Conservation (phyloP, 1,140 invertebrate genomes). For the Octopus bimaculoides region DNA sequence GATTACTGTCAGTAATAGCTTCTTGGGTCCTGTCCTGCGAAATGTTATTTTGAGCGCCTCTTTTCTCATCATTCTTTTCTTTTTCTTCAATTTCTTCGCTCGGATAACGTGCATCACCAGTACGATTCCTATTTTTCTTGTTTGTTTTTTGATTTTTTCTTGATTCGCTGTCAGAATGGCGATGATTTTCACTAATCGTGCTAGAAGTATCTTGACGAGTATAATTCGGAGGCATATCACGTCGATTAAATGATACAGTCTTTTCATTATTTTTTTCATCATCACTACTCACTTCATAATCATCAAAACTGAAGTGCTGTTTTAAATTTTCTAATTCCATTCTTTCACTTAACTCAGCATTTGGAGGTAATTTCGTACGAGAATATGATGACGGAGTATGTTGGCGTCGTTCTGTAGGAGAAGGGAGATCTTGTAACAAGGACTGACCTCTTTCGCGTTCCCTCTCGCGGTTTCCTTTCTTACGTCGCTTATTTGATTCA, state of each 20-base stretch:
- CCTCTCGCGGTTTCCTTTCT: conserved; percentile 49
- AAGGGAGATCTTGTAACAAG: conserved; percentile 45
- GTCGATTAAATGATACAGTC: conserved; percentile 31
- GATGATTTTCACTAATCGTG: conserved; percentile 16
- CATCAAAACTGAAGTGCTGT: conserved; percentile 50
- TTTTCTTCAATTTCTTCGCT: conserved; percentile 13
- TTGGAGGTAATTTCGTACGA: conserved; percentile 43
- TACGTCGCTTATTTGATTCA: conserved; percentile 44
- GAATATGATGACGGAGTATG: conserved; percentile 44
- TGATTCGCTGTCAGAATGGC: neutral
- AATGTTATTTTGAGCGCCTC: neutral
- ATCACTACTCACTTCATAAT: conserved; percentile 51
- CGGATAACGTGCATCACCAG: neutral
- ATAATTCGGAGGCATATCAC: conserved; percentile 31
- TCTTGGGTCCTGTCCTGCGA: neutral
- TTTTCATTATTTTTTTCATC: conserved; percentile 50
- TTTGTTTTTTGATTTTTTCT: conserved; percentile 25
- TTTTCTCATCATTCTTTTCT: neutral
- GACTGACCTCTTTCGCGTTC: conserved; percentile 51
- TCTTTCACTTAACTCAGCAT: conserved; percentile 42
- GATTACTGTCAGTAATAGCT: conserved; percentile 44
- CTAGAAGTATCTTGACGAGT: conserved; percentile 29
- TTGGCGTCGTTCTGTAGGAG: conserved; percentile 43
- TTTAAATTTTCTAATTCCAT: conserved; percentile 49
- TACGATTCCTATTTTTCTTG: conserved; percentile 39